Conservation (phyloP, 1,140 invertebrate species). For the Temnothorax curvispinosus region DNA sequence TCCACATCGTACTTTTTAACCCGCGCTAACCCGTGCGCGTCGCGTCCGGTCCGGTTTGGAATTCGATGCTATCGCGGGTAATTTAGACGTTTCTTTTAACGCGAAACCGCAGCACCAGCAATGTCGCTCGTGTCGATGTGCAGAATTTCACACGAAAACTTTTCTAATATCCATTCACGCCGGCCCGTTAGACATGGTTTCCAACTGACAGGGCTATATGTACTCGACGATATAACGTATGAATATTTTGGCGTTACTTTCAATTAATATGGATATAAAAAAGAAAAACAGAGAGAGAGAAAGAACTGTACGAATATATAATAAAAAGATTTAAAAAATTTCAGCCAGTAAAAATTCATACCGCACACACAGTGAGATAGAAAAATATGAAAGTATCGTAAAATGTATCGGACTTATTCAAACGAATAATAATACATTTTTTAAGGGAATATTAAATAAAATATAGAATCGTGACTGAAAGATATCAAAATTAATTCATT, state of each 20-base stretch:
- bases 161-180: conserved; percentile 36
- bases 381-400: conserved; percentile 32
- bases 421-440: conserved; percentile 39
- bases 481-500: conserved; percentile 20
- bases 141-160: conserved; percentile 19
- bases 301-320: background rate
- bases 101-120: conserved; percentile 33
- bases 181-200: background rate
- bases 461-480: background rate
- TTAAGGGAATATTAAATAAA: conserved; percentile 23
- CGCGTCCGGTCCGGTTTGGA: conserved; percentile 22
- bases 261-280: conserved; percentile 42
- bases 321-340: conserved; percentile 25
- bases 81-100: conserved; percentile 58
- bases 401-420: conserved; percentile 22
- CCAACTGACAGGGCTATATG: conserved; percentile 14
- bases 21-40: conserved; percentile 43
- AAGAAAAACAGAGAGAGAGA: background rate
- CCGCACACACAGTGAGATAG: background rate
- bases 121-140: conserved; percentile 4
- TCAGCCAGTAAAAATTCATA: conserved; percentile 21
- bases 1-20: conserved; percentile 65
- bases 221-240: conserved; percentile 10
- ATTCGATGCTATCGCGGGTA: conserved; percentile 48
- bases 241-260: conserved; percentile 42